Percentiles rank a stretch among this genome's conserved stretches.
These are phyloP conservation scores for Babylonia areolata DNA, from an alignment of 1,140 invertebrate genomes.

Conservation along the genomic window DNA sequence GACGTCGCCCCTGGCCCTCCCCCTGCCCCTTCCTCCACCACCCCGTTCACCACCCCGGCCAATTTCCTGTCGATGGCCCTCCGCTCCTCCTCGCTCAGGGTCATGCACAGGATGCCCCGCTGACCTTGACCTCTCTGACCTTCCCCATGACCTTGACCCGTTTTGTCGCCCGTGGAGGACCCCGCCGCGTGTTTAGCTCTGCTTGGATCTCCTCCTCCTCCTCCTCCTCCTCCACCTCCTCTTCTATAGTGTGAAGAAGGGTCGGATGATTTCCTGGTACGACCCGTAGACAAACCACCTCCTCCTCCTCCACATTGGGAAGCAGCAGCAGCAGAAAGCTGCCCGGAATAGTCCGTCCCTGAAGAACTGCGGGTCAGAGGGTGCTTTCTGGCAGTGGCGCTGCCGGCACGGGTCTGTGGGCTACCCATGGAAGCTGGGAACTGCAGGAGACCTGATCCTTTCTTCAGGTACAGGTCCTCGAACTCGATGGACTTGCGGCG, in stretches of 20 bases:
- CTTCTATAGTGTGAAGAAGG: constrained; percentile 14
- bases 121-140: constrained; percentile 19
- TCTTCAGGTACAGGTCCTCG: constrained; percentile 35
- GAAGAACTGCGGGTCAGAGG: neutral
- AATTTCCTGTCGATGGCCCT: constrained; percentile 15
- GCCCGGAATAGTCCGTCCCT: neutral
- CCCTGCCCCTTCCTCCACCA: too few relatives aligned
- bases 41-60: neutral
- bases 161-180: neutral
- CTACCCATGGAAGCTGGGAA: neutral
- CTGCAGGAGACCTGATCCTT: constrained; percentile 24
- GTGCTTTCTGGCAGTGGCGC: neutral
- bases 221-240: too few relatives aligned
- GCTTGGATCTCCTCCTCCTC: neutral
- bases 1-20: too few relatives aligned
- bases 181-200: neutral
- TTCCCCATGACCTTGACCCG: neutral
- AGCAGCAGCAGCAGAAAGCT: neutral
- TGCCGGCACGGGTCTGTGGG: neutral
- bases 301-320: too few relatives aligned
- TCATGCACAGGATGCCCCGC: constrained; percentile 17
- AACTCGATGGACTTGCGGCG: constrained; percentile 43
- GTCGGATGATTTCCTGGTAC: constrained; percentile 23
- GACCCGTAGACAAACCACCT: neutral
- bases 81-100: constrained; percentile 20